Evolutionary conservation across 2,888 invertebrate species (phyloP).

Genomic region (Trachelus troglodyta): DNA sequence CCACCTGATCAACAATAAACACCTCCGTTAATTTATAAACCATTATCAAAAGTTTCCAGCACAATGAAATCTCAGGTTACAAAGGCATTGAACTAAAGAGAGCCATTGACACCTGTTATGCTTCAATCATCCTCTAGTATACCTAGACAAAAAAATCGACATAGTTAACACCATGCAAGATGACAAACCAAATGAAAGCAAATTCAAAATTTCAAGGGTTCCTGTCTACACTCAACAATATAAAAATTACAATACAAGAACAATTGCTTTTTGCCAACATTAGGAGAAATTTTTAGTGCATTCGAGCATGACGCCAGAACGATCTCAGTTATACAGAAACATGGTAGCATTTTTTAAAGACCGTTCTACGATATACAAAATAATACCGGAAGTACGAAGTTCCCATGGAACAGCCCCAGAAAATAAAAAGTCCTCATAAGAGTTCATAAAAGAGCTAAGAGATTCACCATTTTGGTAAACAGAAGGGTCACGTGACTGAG

Average conservation of each 20-base stretch:
- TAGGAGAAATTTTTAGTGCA: conserved; percentile 37
- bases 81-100: background rate
- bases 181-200: background rate
- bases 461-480: conserved; percentile 65
- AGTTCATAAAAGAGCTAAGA: conserved; percentile 37
- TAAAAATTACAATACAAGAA: background rate
- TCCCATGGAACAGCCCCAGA: background rate
- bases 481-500: conserved; percentile 62
- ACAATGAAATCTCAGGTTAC: background rate
- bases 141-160: background rate
- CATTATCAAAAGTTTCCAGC: background rate
- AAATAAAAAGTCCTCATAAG: conserved; percentile 10
- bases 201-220: background rate
- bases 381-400: background rate
- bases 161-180: background rate
- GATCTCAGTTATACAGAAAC: background rate
- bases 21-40: background rate
- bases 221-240: background rate
- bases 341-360: background rate
- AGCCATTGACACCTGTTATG: background rate
- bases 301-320: conserved; percentile 34
- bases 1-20: conserved; percentile 43
- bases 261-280: background rate
- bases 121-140: background rate
- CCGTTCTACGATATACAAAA: background rate